phyloP scores from a whole-genome alignment of 2,113 vertebrate species.

The Percina caprodes region DNA sequence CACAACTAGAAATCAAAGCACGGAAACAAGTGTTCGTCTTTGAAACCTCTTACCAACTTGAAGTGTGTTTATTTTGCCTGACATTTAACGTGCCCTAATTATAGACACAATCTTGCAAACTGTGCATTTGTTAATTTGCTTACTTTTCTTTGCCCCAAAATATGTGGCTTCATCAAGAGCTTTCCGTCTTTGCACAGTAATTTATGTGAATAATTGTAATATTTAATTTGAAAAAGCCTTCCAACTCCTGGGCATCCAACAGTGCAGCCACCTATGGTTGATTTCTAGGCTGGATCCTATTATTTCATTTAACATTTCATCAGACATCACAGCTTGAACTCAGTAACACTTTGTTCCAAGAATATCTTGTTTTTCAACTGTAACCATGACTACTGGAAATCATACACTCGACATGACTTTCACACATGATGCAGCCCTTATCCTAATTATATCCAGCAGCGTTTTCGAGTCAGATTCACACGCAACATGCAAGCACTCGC shows the following conservation, averaged over 20 bases:
- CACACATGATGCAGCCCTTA: constrained; percentile 38
- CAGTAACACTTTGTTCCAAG: constrained; percentile 60
- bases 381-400: constrained; percentile 72
- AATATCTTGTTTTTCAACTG: constrained; percentile 56
- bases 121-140: constrained; percentile 42
- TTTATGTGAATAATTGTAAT: constrained; percentile 72
- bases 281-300: constrained; percentile 69
- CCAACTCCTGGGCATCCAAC: constrained; percentile 49
- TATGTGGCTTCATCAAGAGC: constrained; percentile 54
- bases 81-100: constrained; percentile 56
- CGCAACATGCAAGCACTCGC: constrained; percentile 17
- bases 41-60: constrained; percentile 1
- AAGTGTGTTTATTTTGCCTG: constrained; percentile 46
- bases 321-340: constrained; percentile 77
- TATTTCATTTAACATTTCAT: constrained; percentile 80
- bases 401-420: constrained; percentile 59
- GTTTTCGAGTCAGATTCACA: constrained; percentile 48
- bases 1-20: neutral
- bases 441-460: constrained; percentile 55
- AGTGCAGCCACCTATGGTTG: constrained; percentile 67
- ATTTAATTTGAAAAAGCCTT: constrained; percentile 56
- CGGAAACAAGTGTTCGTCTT: neutral
- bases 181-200: constrained; percentile 43
- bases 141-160: constrained; percentile 48
- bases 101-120: constrained; percentile 30